Percentiles rank a stretch among this genome's conserved stretches.
Evolutionary conservation across 2,888 invertebrate species (phyloP).

Genomic region (Serrognathus titanus): DNA sequence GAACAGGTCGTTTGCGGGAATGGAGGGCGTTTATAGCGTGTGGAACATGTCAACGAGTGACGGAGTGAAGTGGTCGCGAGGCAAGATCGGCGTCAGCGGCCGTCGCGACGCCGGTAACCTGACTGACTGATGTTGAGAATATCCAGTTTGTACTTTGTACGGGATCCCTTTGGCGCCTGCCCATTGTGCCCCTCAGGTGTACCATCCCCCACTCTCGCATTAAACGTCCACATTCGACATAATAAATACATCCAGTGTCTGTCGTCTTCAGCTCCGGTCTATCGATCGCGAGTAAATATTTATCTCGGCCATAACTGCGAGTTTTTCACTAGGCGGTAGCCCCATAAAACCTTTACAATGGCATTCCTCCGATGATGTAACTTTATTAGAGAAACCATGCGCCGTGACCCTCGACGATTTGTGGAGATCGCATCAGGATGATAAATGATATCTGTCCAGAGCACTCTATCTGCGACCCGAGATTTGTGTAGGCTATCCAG

Average conservation of each 20-base stretch:
- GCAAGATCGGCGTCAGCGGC: conserved; percentile 40
- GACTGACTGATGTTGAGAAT: conserved; percentile 41
- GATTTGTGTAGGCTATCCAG: conserved; percentile 36
- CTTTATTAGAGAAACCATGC: conserved; percentile 26
- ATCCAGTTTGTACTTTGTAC: conserved; percentile 36
- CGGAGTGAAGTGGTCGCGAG: conserved; percentile 1
- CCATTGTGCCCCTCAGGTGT: conserved; percentile 40
- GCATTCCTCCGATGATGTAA: conserved; percentile 10
- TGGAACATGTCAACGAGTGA: conserved; percentile 5
- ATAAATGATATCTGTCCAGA: conserved; percentile 42
- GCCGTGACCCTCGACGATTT: conserved; percentile 23
- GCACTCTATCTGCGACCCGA: conserved; percentile 35
- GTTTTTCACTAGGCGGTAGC: too few species aligned
- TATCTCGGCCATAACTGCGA: conserved; percentile 13
- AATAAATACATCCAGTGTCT: conserved; percentile 26
- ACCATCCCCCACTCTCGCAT: conserved; percentile 23
- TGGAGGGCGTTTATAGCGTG: not conserved
- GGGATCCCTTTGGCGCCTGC: conserved; percentile 39
- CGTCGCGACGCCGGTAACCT: conserved; percentile 46
- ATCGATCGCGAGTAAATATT: conserved; percentile 16
- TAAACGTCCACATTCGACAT: conserved; percentile 37
- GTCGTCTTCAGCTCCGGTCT: not conserved
- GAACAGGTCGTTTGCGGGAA: not conserved
- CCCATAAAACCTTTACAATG: conserved; percentile 5
- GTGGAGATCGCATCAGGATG: conserved; percentile 24